A percentile compares a stretch with the other conserved stretches of the same genome.
These are phyloP conservation scores for Pelvicachromis taeniatus DNA, from an alignment of 2,113 vertebrate species.

Conservation along the genomic window DNA sequence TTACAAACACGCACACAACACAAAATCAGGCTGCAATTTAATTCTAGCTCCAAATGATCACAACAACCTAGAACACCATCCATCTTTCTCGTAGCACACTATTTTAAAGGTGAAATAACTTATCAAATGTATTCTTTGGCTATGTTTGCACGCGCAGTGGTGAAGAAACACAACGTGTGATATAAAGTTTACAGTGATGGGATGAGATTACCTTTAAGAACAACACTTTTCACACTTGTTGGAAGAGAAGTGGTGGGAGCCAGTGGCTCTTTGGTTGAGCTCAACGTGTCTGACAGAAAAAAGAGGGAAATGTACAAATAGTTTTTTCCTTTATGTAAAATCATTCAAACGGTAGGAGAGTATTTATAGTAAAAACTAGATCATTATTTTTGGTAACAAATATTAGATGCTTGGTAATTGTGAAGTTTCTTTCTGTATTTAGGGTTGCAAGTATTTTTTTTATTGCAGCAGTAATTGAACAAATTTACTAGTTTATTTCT, in stretches of 20 bases:
- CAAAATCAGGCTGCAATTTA: background rate
- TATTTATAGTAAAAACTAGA: background rate
- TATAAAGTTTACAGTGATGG: background rate
- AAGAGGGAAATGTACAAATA: background rate
- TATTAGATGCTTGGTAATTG: background rate
- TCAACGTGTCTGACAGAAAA: constrained; percentile 16
- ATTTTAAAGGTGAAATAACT: rapidly evolving
- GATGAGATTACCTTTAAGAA: constrained; percentile 37
- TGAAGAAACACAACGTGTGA: background rate
- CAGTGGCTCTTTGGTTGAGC: background rate
- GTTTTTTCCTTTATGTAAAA: background rate
- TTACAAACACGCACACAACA: background rate
- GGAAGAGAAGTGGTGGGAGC: background rate
- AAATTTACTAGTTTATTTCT: background rate
- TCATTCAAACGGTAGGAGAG: background rate
- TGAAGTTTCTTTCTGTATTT: background rate
- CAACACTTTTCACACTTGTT: background rate
- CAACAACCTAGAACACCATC: background rate
- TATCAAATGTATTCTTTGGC: background rate
- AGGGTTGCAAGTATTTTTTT: background rate
- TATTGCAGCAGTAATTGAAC: background rate
- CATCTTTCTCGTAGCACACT: background rate
- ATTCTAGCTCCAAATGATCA: background rate
- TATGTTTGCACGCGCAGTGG: background rate
- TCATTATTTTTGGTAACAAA: background rate